A percentile compares a stretch with the other conserved stretches of the same genome.
phyloP scores from a whole-genome alignment of 2,797 vertebrate genomes.

The Paedocypris micromegethes region DNA sequence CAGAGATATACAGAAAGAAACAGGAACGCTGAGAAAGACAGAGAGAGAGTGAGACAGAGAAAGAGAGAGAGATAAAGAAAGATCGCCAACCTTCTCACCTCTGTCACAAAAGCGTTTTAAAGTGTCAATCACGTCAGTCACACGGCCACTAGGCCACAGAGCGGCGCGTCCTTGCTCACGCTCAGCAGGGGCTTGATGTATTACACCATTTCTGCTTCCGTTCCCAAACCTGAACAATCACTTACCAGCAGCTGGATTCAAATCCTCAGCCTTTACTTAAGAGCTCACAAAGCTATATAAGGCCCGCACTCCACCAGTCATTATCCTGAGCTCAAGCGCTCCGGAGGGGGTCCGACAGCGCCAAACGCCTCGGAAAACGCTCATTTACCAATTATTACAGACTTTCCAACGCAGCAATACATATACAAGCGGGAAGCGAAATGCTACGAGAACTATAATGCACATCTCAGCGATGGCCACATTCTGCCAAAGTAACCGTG shows the following conservation, averaged over 20 bases:
- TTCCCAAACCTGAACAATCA: slow-evolving; percentile 31
- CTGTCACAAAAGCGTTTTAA: slow-evolving; percentile 35
- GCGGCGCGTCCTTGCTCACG: slow-evolving; percentile 36
- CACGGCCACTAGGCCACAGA: slow-evolving; percentile 33
- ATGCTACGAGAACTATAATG: neutral
- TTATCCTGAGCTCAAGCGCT: neutral
- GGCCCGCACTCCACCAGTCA: slow-evolving; percentile 6
- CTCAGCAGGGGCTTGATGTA: slow-evolving; percentile 30
- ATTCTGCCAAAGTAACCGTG: no score
- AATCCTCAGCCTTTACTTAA: slow-evolving; percentile 20
- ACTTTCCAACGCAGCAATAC: neutral
- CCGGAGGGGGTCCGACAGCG: slow-evolving; percentile 5
- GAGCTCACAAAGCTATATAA: slow-evolving; percentile 18
- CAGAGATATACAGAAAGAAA: neutral
- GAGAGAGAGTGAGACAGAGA: neutral
- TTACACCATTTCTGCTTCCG: slow-evolving; percentile 13
- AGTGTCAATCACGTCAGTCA: slow-evolving; percentile 37
- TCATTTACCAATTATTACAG: slow-evolving; percentile 17
- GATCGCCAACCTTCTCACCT: slow-evolving; percentile 21
- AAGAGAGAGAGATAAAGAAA: slow-evolving; percentile 9
- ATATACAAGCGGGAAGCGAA: neutral
- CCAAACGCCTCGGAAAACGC: neutral
- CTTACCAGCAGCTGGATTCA: slow-evolving; percentile 14
- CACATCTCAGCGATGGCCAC: no score
- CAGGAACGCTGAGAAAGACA: neutral